Conservation (phyloP, 2,797 vertebrate species). For the Sylvilagus floridanus region DNA sequence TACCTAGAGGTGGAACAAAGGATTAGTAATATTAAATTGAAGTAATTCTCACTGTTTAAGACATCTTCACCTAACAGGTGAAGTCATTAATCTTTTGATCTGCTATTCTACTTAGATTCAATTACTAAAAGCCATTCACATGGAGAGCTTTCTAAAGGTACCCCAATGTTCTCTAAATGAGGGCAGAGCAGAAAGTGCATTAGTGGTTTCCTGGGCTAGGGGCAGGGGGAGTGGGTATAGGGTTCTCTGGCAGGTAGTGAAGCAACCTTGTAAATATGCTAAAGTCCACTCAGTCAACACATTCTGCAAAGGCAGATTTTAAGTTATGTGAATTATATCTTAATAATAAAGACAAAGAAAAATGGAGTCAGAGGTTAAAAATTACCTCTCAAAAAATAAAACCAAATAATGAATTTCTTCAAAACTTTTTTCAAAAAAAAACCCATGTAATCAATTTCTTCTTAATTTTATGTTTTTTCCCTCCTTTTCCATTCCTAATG, state of each 20-base stretch:
- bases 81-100: not conserved
- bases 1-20: not conserved
- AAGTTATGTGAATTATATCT: not conserved
- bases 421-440: constrained; percentile 2
- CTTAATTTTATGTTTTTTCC: not conserved
- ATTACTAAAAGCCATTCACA: constrained; percentile 34
- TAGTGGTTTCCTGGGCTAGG: no score
- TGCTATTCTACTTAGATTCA: not conserved
- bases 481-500: not conserved
- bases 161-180: not conserved
- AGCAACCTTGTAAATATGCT: not conserved
- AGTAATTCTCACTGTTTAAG: constrained; percentile 4
- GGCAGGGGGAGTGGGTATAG: not conserved
- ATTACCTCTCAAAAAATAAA: not conserved
- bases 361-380: not conserved
- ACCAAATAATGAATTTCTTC: not conserved
- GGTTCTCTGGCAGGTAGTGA: not conserved
- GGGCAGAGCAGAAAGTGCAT: not conserved
- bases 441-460: not conserved
- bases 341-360: not conserved
- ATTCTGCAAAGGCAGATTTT: not conserved
- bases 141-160: not conserved
- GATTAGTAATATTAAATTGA: not conserved
- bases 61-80: not conserved
- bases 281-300: not conserved